Evolutionary conservation across 1,140 invertebrate genomes (phyloP), one percentile per base, ranked within the genome.

Genomic region (Aphidius gifuensis): DNA sequence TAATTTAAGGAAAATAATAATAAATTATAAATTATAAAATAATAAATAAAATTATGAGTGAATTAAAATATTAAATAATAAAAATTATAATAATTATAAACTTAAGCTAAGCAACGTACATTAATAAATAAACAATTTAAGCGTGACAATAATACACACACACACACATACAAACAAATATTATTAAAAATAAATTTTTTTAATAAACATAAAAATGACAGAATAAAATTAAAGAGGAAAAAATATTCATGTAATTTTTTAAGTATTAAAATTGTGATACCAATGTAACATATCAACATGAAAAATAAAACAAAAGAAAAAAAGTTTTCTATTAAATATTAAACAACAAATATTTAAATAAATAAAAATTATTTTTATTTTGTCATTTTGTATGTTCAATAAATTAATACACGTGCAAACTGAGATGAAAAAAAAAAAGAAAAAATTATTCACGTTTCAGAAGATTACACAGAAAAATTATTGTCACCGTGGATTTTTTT

Each of bases 111-210:
- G 23, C 23, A 32, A 32, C 23, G 23, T 32, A 32, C 2, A 32
- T 32, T 32, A 32, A 46, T 47, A 57, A 59, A 59, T 47, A 58
- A 60, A 46, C 32, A 60, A 62, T 51, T 16, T 38, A 68, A 55
- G 65, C 67, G 72, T 67, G 68, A 71, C 69, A 66, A 74, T 68
- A 66, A 65, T 66, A 68, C 16, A 16, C 16, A 16, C 16, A 74
- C 68, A 67, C 72, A 72, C 66, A 69, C 67, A 71, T 66, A 38
- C 45, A 11, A 32, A 32, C 16, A 9, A 38, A 49, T 55, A 43
- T 58, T 48, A 49, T 11, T 11, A 45, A 58, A 23, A 32, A 49
- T 45, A 58, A 49, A 50, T 59, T 40, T 9, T 45, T 39, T 54
- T 51, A 1, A 51, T n/a, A 53, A 23, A 5, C 39, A 60, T 50